Evolutionary conservation across 2,888 invertebrate genomes (phyloP), one percentile per base, ranked within the genome.

Genomic region (Rotaria macrura): DNA sequence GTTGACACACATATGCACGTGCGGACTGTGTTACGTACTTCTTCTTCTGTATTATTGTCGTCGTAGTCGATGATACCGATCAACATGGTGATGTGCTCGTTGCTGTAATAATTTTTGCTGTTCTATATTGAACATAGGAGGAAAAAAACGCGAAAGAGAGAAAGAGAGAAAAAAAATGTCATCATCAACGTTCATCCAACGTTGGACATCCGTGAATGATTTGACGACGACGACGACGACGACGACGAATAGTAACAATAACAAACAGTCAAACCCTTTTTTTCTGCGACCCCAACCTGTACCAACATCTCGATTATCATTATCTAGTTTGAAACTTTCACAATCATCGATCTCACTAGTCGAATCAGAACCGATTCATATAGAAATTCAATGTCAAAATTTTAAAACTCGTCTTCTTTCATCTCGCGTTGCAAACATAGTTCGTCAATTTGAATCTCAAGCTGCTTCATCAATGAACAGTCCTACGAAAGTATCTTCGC

Each of bases 31-130:
- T 65, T 65, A 65, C 65, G 65, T 65, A 65, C 20, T 65, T 65
- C 65, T 65, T 65, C 65, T 65, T 57, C 55, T 57, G 34, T 65
- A 65, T 65, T 65, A 65, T 65, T 65, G 65, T 65, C 65, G 65
- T 34, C 65, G 34, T 34, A 65, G 65, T 65, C 29, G 65, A 65
- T 65, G 65, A 65, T 65, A 65, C 65, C 14, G 65, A 65, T 65
- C 65, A 65, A 65, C 65, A 65, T 65, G 65, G 65, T 34, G 65
- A 65, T 12, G 7, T 65, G 65, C 17, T 34, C 65, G 65, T 65
- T 65, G 65, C 34, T 65, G 65, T 65, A 65, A 65, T 65, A 65
- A 34, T 65, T 65, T 65, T 65, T 65, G 14, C 65, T 65, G 65
- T 65, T 65, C 65, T 65, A 17, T 38, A 65, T 65, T 65, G 65